Percentiles rank a stretch among this genome's conserved stretches.
Evolutionary conservation across 2,888 invertebrate species (phyloP).

Genomic region (Allophyes oxyacanthae): DNA sequence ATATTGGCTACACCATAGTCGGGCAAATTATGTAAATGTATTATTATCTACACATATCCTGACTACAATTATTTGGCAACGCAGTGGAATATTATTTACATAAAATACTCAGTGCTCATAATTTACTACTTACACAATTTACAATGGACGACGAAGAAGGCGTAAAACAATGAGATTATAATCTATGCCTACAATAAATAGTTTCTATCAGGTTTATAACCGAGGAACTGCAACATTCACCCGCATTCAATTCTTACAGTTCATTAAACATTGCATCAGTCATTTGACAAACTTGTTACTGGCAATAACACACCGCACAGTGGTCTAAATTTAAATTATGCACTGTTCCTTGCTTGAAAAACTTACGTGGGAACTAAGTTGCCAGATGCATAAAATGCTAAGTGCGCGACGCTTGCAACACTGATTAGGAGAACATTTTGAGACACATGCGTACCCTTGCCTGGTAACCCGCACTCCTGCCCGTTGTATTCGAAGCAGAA

Average conservation of each 20-base stretch:
- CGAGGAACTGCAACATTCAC: conserved; percentile 60
- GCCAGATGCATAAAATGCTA: conserved; percentile 50
- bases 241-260: conserved; percentile 53
- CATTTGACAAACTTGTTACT: conserved; percentile 43
- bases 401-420: conserved; percentile 63
- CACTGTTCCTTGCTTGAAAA: conserved; percentile 32
- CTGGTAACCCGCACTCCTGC: conserved; percentile 75
- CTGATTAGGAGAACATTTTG: conserved; percentile 64
- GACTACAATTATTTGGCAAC: conserved; percentile 56
- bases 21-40: conserved; percentile 22
- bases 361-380: conserved; percentile 57
- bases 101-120: conserved; percentile 52
- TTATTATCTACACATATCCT: conserved; percentile 26
- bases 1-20: conserved; percentile 22
- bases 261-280: conserved; percentile 53
- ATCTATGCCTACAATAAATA: conserved; percentile 57
- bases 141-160: conserved; percentile 57
- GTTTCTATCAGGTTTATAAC: conserved; percentile 53
- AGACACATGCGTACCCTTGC: conserved; percentile 57
- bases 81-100: conserved; percentile 51
- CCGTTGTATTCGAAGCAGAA: conserved; percentile 84
- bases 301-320: conserved; percentile 48
- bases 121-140: conserved; percentile 49
- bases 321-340: conserved; percentile 39
- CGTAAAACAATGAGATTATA: conserved; percentile 56